Percentiles rank a stretch among this genome's conserved stretches.
Conservation (phyloP, 1,140 invertebrate species). For the Plutomurus gul region DNA sequence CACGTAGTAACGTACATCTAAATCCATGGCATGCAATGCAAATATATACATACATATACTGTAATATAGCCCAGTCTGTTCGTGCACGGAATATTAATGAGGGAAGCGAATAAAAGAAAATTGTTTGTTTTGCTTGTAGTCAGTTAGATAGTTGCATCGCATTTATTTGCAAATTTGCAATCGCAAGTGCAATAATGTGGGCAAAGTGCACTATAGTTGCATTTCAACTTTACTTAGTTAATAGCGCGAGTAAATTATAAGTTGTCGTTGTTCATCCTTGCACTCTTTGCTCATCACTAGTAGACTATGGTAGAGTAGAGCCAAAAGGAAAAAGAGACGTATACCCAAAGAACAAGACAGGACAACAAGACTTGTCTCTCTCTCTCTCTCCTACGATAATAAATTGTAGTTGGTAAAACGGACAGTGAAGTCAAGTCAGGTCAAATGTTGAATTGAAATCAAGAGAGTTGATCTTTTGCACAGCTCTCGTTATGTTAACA, state of each 20-base stretch:
- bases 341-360: not conserved
- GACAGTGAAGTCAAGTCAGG: not conserved
- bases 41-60: no score
- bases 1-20: no score
- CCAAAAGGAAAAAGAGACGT: not conserved
- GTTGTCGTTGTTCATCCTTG: constrained; percentile 18
- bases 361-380: no score
- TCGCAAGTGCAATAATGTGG: constrained; percentile 7
- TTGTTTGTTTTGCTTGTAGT: no score
- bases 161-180: constrained; percentile 2
- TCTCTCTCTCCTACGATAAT: not conserved
- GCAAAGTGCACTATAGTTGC: not conserved
- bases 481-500: constrained; percentile 26
- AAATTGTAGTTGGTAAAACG: not conserved
- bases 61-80: no score
- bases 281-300: constrained; percentile 15
- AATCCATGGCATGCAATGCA: no score
- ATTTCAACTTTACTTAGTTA: not conserved
- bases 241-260: constrained; percentile 14
- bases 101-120: no score
- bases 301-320: not conserved
- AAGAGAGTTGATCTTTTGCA: constrained; percentile 27
- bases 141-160: not conserved
- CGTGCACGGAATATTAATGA: no score
- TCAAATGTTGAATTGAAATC: constrained; percentile 19